phyloP scores from a whole-genome alignment of 1,140 invertebrate genomes.

The Drosophila paulistorum region DNA sequence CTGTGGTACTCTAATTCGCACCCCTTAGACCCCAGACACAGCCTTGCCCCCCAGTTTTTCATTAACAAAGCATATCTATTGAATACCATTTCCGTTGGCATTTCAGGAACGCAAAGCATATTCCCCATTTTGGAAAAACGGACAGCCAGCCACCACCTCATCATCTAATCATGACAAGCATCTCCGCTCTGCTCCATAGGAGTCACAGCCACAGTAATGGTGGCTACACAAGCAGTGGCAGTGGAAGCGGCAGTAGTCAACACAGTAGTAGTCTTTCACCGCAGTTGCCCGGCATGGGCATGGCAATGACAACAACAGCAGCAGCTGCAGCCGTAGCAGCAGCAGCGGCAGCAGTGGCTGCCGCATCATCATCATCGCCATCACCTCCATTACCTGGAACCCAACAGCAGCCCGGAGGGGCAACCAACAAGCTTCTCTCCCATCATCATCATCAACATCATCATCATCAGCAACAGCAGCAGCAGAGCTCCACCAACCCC shows the following conservation, averaged over 20 bases:
- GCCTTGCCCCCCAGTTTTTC: not conserved
- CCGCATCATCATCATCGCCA: slow-evolving; percentile 26
- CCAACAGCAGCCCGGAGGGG: not conserved
- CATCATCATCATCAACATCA: slow-evolving; percentile 4
- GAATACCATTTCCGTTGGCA: slow-evolving; percentile 68
- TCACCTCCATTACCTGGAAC: not conserved
- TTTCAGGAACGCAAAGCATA: slow-evolving; percentile 46
- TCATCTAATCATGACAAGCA: slow-evolving; percentile 59
- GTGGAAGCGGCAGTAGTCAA: slow-evolving; percentile 57
- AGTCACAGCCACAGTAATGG: slow-evolving; percentile 58
- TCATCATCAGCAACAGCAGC: slow-evolving; percentile 41
- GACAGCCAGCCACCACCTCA: slow-evolving; percentile 53
- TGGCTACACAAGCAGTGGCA: slow-evolving; percentile 58
- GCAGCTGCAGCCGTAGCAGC: slow-evolving; percentile 36
- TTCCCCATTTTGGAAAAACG: slow-evolving; percentile 13
- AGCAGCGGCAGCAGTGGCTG: slow-evolving; percentile 39
- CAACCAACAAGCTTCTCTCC: not conserved
- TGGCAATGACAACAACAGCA: slow-evolving; percentile 35
- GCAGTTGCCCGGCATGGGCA: slow-evolving; percentile 58
- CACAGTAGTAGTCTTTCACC: slow-evolving; percentile 62
- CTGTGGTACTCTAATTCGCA: slow-evolving; percentile 4
- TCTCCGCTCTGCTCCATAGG: slow-evolving; percentile 67
- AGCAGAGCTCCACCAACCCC: slow-evolving; percentile 14
- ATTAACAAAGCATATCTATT: slow-evolving; percentile 72
- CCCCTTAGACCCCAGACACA: not conserved